phyloP scores from a whole-genome alignment of 2,888 invertebrate genomes.

The Spilosoma lubricipeda region DNA sequence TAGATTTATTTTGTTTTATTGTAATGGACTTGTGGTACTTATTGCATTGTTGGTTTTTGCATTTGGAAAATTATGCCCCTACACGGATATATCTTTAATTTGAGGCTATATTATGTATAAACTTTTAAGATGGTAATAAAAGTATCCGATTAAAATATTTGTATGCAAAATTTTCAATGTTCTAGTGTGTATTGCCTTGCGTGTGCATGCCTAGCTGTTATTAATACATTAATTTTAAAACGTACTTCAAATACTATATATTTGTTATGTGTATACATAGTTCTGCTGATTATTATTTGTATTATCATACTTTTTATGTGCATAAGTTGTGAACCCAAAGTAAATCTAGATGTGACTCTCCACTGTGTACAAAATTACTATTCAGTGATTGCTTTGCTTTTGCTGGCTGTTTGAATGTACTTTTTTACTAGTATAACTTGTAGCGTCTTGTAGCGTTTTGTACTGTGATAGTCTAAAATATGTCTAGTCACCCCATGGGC shows the following conservation, averaged over 20 bases:
- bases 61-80: neutral
- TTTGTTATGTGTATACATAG: neutral
- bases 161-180: neutral
- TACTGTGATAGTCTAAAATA: too few species aligned
- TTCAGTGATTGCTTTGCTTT: neutral
- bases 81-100: neutral
- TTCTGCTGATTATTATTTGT: neutral
- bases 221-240: neutral
- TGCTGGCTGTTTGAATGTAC: too few species aligned
- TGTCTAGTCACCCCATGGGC: too few species aligned
- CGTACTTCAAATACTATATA: too few species aligned
- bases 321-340: neutral
- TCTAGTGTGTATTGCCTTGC: neutral
- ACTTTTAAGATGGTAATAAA: neutral
- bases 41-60: neutral
- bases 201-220: neutral
- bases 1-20: neutral
- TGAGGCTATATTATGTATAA: neutral
- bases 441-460: too few species aligned
- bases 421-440: too few species aligned
- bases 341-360: too few species aligned
- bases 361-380: neutral
- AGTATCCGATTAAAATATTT: neutral
- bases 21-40: constrained; percentile 2
- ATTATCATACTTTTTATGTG: neutral